Evolutionary conservation across 2,888 invertebrate genomes (phyloP).

Genomic region (Lasioglossum villosulum): DNA sequence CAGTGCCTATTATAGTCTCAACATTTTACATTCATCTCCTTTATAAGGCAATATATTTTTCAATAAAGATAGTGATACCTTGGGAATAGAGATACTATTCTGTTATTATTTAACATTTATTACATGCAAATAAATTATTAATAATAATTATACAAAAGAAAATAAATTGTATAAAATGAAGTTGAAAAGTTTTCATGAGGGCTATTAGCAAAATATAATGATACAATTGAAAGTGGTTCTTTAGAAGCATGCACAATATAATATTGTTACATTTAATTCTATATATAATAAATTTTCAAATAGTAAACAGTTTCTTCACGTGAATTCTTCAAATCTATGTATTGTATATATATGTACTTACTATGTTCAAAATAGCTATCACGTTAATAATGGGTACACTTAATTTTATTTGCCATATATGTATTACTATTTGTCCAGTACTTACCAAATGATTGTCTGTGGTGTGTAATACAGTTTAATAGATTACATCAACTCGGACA

Average conservation of each 20-base stretch:
- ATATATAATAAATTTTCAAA: conserved; percentile 1
- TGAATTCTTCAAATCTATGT: neutral
- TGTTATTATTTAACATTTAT: conserved; percentile 35
- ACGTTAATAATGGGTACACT: conserved; percentile 14
- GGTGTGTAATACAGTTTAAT: neutral
- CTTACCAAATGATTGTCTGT: conserved; percentile 14
- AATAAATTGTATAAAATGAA: neutral
- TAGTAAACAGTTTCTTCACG: neutral
- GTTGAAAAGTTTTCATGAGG: conserved; percentile 8
- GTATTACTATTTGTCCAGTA: neutral
- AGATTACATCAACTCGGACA: neutral
- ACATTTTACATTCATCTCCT: conserved; percentile 50
- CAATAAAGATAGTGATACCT: conserved; percentile 38
- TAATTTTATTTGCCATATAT: conserved; percentile 10
- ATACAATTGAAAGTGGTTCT: conserved; percentile 1
- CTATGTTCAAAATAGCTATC: conserved; percentile 18
- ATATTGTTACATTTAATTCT: conserved; percentile 25
- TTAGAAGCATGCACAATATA: neutral
- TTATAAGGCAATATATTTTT: conserved; percentile 37
- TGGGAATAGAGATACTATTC: conserved; percentile 46
- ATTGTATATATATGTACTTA: conserved; percentile 32
- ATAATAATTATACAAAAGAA: conserved; percentile 1
- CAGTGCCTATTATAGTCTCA: conserved; percentile 78
- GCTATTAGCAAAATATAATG: conserved; percentile 15
- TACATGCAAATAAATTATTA: conserved; percentile 31